Evolutionary conservation across 2,797 vertebrate species (phyloP), one percentile per base, ranked within the genome.

Genomic region (Miichthys miiuy): DNA sequence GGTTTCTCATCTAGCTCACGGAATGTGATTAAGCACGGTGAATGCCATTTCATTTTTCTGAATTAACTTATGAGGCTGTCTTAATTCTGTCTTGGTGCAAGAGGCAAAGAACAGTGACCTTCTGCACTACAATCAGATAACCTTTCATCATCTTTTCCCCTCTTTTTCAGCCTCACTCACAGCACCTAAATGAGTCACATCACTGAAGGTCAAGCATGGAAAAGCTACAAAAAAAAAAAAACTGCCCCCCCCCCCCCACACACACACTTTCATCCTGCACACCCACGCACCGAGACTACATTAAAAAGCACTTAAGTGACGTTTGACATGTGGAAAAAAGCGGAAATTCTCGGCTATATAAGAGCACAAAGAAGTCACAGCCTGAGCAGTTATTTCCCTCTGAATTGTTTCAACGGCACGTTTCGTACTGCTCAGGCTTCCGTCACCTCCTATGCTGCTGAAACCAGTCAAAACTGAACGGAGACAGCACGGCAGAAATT

Each of bases 151-250:
- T 58, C 2, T 42, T 42, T 13, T 70, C 6, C 34, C 6, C 7
- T 1, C 1, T 68, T 74, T 30, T 81, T 42, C 73, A 55, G 54
- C 65, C 50, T 57, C 3, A 1, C 34, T 78, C 23, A 25, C 46
- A 12, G 55, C 17, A 25, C 63, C 66, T 57, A 72, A 81, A 85
- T 87, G 75, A 89, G 56, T 81, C 85, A 83, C 44, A 58, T 86
- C 64, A 52, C 8, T 81, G 81, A 84, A 86, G 82, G 87, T 86
- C 87, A 89, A 72, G 63, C 57, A 34, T 2, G 13, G 70, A 63
- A 67, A 62, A 64, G 51, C 38, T 18, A 4, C 4, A 58, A 14
- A 63, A 47, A 47, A 51, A 13, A 52, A 52, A 65, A 50, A 55
- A 21, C 42, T 5, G 2, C 9, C n/a, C n/a, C 20, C 23, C 27